phyloP scores from a whole-genome alignment of 2,113 vertebrate genomes.

The Hemibagrus wyckioides region DNA sequence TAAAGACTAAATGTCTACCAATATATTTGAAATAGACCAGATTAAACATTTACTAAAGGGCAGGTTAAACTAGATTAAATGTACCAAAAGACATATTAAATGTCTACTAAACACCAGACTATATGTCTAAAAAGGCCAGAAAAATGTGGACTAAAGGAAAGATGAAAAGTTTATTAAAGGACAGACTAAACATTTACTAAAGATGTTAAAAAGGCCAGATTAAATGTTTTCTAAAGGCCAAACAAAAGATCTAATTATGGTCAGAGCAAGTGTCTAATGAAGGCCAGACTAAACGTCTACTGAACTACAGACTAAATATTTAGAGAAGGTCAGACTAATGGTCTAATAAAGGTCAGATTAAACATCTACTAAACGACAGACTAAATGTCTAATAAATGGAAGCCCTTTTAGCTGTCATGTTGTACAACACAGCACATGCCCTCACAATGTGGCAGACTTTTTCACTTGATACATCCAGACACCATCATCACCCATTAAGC shows the following conservation, averaged over 20 bases:
- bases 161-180: too few relatives aligned
- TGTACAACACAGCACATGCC: too few relatives aligned
- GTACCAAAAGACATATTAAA: background rate
- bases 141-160: too few relatives aligned
- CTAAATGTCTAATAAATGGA: background rate
- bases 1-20: too few relatives aligned
- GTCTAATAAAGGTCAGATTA: background rate
- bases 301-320: too few relatives aligned
- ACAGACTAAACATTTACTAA: too few relatives aligned
- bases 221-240: background rate
- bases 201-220: too few relatives aligned
- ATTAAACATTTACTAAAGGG: background rate
- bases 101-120: too few relatives aligned
- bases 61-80: background rate
- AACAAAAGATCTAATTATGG: background rate
- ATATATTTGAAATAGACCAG: too few relatives aligned
- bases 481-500: background rate
- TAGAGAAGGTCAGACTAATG: background rate
- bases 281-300: background rate
- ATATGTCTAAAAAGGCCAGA: too few relatives aligned
- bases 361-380: background rate
- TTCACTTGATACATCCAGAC: background rate
- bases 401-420: background rate
- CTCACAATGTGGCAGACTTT: background rate
- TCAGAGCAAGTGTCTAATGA: background rate